Percentiles rank a stretch among this genome's conserved stretches.
Evolutionary conservation across 2,888 invertebrate genomes (phyloP).

Genomic region (Napeogenes sylphis): DNA sequence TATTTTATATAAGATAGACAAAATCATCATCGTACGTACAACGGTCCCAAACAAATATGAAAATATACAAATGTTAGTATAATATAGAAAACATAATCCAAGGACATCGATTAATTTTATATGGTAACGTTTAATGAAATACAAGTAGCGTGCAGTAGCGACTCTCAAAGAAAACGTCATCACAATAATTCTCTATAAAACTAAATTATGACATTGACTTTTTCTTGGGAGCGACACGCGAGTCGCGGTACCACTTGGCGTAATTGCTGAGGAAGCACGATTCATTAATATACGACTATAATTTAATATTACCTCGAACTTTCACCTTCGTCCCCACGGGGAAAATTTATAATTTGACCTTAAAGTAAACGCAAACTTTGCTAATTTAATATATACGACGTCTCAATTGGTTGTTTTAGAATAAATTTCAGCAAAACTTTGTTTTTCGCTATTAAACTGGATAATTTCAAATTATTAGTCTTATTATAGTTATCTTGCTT

Average conservation of each 20-base stretch:
- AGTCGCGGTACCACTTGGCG: slow-evolving; percentile 63
- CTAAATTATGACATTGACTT: slow-evolving; percentile 40
- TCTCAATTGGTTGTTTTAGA: slow-evolving; percentile 26
- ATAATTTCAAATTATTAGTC: neutral
- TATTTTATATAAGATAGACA: too few relatives aligned
- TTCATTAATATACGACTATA: slow-evolving; percentile 64
- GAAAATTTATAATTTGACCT: slow-evolving; percentile 53
- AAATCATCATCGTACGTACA: too few relatives aligned
- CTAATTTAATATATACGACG: slow-evolving; percentile 36
- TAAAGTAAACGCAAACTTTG: slow-evolving; percentile 38
- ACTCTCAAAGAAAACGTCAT: slow-evolving; percentile 23
- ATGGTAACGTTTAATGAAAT: slow-evolving; percentile 15
- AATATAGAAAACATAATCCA: too few relatives aligned
- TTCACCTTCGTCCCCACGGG: slow-evolving; percentile 52
- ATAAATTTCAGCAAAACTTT: slow-evolving; percentile 6
- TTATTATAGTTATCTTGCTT: too few relatives aligned
- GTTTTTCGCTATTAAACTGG: slow-evolving; percentile 3
- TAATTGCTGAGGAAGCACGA: slow-evolving; percentile 56
- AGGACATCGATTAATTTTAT: too few relatives aligned
- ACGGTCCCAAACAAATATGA: too few relatives aligned
- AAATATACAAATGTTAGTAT: too few relatives aligned
- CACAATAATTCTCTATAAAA: slow-evolving; percentile 34
- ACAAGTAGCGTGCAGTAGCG: slow-evolving; percentile 18
- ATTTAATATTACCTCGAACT: slow-evolving; percentile 65
- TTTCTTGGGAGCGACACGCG: slow-evolving; percentile 60